Evolutionary conservation across 2,797 vertebrate genomes (phyloP).

Genomic region (Cryptoblepharus egeriae): DNA sequence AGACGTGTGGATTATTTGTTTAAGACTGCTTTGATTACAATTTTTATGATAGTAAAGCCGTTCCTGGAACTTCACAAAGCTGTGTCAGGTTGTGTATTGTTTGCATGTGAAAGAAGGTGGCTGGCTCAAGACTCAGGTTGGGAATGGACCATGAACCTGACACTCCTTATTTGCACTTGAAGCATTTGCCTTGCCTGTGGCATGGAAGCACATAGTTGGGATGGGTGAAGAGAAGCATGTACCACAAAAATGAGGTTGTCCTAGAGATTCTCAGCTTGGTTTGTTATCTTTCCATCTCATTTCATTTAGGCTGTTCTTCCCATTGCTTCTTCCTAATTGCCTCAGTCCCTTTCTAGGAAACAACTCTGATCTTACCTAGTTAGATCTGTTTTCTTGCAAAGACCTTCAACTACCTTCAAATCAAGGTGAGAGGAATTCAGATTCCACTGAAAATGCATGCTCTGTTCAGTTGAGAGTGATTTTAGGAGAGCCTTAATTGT

Average conservation of each 20-base stretch:
- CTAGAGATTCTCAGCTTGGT: neutral
- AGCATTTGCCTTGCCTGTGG: neutral
- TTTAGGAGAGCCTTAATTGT: slow-evolving; percentile 17
- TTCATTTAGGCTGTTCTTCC: neutral
- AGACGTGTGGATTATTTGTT: neutral
- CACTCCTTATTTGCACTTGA: neutral
- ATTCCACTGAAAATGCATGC: slow-evolving; percentile 49
- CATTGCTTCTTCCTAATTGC: rapidly evolving
- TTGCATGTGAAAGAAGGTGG: neutral
- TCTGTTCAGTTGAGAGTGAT: slow-evolving; percentile 11
- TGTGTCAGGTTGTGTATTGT: neutral
- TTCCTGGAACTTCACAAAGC: neutral
- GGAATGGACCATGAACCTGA: neutral
- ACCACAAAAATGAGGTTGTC: neutral
- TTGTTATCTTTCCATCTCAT: rapidly evolving
- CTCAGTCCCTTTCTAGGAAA: slow-evolving; percentile 10
- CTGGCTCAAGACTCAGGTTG: neutral
- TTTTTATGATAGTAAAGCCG: neutral
- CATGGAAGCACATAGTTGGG: neutral
- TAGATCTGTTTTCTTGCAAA: slow-evolving; percentile 35
- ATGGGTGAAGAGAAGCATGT: neutral
- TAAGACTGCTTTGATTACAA: neutral
- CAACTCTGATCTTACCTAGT: neutral
- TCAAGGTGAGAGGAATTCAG: slow-evolving; percentile 47
- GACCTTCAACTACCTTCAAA: slow-evolving; percentile 14